These are phyloP conservation scores for Grammomys dolichurus DNA, from an alignment of 2,113 vertebrate species.

Conservation along the genomic window DNA sequence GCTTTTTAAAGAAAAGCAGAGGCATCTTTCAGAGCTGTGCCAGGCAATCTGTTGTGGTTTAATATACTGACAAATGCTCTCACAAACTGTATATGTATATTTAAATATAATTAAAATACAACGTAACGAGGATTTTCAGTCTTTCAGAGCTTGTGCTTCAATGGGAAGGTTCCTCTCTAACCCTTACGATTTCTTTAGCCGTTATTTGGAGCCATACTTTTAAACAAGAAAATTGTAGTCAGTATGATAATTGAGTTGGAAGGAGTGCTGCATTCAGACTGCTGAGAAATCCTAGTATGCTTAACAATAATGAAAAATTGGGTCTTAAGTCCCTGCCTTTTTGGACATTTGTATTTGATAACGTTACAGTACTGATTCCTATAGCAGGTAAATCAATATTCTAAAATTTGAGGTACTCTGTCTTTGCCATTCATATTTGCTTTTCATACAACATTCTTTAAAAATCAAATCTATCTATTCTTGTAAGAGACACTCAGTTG, in stretches of 20 bases:
- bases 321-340: conserved; percentile 23
- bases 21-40: conserved; percentile 85
- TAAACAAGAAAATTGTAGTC: conserved; percentile 49
- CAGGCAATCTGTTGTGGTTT: conserved; percentile 88
- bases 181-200: conserved; percentile 22
- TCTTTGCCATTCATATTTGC: conserved; percentile 38
- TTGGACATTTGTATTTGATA: background rate
- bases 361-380: conserved; percentile 39
- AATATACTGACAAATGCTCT: conserved; percentile 87
- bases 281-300: conserved; percentile 38
- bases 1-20: conserved; percentile 85
- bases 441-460: conserved; percentile 51
- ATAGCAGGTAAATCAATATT: conserved; percentile 27
- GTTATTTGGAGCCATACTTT: conserved; percentile 45
- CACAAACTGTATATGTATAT: conserved; percentile 85
- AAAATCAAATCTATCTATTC: conserved; percentile 28
- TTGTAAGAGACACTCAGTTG: conserved; percentile 44
- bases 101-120: conserved; percentile 85
- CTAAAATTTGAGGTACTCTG: background rate
- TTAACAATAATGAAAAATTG: background rate
- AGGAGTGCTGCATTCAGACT: conserved; percentile 43
- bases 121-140: conserved; percentile 76
- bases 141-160: conserved; percentile 77
- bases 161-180: background rate
- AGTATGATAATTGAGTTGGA: conserved; percentile 32